Percentiles rank a stretch among this genome's conserved stretches.
Evolutionary conservation across 2,113 vertebrate species (phyloP).

Genomic region (Deroptyus accipitrinus): DNA sequence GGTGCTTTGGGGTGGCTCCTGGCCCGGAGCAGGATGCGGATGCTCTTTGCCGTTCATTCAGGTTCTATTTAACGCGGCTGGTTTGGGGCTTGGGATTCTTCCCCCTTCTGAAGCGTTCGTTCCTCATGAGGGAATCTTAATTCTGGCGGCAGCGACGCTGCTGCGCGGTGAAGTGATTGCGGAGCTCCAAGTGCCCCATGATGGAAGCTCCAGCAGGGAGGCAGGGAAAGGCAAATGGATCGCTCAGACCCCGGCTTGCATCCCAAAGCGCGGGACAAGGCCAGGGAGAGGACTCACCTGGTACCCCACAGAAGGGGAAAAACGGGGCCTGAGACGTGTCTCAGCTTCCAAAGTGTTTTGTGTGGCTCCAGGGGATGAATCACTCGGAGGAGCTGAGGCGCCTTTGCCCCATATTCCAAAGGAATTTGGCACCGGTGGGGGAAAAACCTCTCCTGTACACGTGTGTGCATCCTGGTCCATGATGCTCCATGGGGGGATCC

Average conservation of each 20-base stretch:
- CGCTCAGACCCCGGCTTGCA: background rate
- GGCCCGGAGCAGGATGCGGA: too few species aligned
- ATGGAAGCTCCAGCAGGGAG: background rate
- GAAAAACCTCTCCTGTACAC: background rate
- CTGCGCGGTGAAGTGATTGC: background rate
- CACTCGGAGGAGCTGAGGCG: background rate
- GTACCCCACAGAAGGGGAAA: background rate
- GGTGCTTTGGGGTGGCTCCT: background rate
- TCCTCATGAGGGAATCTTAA: background rate
- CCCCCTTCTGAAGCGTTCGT: background rate
- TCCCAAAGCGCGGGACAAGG: too few species aligned
- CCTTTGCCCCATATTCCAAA: accelerated
- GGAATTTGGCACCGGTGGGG: accelerated
- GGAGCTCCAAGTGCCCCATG: background rate
- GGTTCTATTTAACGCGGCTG: background rate
- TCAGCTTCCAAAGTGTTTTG: background rate
- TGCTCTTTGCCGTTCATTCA: background rate
- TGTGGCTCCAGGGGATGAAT: background rate
- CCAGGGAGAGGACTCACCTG: background rate
- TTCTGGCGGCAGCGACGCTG: background rate
- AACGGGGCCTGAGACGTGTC: background rate
- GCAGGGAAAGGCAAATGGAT: background rate
- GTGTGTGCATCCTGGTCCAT: accelerated
- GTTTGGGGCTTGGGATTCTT: background rate
- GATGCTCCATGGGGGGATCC: accelerated